Evolutionary conservation across 1,140 invertebrate species (phyloP).

Genomic region (Medauroidea extradentata): DNA sequence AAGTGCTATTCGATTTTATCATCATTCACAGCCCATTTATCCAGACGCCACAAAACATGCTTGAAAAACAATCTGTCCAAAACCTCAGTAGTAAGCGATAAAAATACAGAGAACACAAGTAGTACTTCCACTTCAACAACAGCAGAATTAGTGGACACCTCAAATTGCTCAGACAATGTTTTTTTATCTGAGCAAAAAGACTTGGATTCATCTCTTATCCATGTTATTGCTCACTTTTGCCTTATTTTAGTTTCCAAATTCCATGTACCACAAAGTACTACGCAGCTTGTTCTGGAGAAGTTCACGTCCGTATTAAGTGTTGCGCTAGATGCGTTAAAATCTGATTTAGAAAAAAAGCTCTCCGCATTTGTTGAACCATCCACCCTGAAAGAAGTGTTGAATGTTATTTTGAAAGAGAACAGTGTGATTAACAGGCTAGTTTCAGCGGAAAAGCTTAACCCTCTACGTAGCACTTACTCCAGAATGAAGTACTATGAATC

Average conservation of each 20-base stretch:
- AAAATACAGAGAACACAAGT: background rate
- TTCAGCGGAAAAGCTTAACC: background rate
- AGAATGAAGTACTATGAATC: constrained; percentile 1
- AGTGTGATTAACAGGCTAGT: background rate
- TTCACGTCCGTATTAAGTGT: background rate
- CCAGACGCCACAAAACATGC: background rate
- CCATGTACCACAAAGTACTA: background rate
- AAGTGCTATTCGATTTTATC: background rate
- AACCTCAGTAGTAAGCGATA: background rate
- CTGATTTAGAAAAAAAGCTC: background rate
- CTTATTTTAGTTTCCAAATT: background rate
- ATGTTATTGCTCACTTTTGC: background rate
- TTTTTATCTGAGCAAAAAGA: too few species aligned
- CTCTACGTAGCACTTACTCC: background rate
- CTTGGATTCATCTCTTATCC: too few species aligned
- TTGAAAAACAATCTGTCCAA: background rate
- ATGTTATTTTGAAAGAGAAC: background rate
- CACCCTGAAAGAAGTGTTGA: background rate
- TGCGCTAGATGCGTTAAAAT: background rate
- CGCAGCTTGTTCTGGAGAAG: background rate
- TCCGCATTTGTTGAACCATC: background rate
- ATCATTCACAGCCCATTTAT: background rate
- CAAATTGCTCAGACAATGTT: too few species aligned
- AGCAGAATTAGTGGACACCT: too few species aligned
- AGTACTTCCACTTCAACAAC: too few species aligned